These are phyloP conservation scores for Noctua janthina DNA, from an alignment of 2,888 invertebrate genomes.

Conservation along the genomic window DNA sequence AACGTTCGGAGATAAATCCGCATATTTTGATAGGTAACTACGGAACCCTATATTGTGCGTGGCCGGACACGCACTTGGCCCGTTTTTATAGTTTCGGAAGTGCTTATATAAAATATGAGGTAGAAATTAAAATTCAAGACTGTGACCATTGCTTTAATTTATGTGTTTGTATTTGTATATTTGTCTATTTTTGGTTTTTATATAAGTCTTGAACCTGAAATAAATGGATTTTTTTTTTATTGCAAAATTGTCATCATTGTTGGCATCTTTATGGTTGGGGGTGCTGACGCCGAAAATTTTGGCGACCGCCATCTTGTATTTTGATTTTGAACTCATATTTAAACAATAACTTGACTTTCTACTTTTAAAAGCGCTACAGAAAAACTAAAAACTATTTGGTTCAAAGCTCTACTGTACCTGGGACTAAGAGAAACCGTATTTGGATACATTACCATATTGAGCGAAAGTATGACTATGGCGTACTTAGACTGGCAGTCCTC, in stretches of 20 bases:
- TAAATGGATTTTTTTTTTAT: too few species aligned
- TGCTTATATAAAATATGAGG: not conserved
- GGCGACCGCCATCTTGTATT: not conserved
- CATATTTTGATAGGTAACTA: too few species aligned
- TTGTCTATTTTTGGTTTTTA: too few species aligned
- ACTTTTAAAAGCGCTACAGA: not conserved
- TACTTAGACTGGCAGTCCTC: not conserved
- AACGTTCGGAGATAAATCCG: too few species aligned
- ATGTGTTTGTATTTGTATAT: too few species aligned
- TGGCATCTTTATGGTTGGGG: not conserved
- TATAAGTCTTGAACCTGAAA: too few species aligned
- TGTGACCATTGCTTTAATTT: not conserved
- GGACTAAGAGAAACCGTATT: slow-evolving; percentile 20
- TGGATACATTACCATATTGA: slow-evolving; percentile 43
- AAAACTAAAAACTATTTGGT: not conserved
- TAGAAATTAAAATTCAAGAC: not conserved
- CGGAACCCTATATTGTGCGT: too few species aligned
- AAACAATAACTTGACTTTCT: not conserved
- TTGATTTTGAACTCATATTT: not conserved
- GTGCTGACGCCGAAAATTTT: not conserved
- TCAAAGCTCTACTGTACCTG: not conserved
- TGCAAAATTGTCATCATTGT: not conserved
- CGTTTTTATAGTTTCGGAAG: not conserved
- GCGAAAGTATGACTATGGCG: slow-evolving; percentile 20
- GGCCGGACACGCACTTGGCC: too few species aligned